These are phyloP conservation scores for Dolichoris vasculosae DNA, from an alignment of 1,140 invertebrate species.

Conservation along the genomic window DNA sequence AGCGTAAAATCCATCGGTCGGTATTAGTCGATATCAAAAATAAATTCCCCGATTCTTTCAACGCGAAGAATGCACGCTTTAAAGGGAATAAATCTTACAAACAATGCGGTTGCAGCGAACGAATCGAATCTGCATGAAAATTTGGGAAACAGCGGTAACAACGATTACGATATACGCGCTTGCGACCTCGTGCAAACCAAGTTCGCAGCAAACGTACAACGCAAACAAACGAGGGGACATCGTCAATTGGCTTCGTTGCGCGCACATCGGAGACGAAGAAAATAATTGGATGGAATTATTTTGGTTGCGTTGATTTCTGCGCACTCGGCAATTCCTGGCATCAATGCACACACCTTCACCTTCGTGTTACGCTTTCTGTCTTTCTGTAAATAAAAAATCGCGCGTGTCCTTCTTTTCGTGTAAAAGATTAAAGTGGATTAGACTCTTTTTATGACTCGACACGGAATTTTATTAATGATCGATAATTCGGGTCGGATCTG, in stretches of 20 bases:
- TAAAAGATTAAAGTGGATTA: background rate
- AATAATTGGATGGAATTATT: slow-evolving; percentile 40
- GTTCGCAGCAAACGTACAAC: background rate
- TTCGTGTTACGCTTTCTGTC: too few species aligned
- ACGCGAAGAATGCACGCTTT: background rate
- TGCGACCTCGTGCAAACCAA: background rate
- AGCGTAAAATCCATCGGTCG: too few species aligned
- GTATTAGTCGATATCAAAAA: background rate
- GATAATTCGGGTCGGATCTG: background rate
- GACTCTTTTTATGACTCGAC: slow-evolving; percentile 15
- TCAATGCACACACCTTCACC: background rate
- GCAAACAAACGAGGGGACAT: background rate
- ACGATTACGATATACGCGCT: background rate
- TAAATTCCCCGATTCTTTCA: background rate
- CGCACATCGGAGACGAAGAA: background rate
- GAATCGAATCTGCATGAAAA: slow-evolving; percentile 22
- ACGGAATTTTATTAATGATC: background rate
- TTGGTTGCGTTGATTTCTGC: slow-evolving; percentile 9
- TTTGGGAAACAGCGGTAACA: slow-evolving; percentile 8
- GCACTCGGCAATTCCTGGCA: background rate
- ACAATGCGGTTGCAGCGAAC: background rate
- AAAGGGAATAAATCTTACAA: slow-evolving; percentile 26
- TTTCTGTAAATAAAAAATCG: background rate
- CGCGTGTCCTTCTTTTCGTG: background rate
- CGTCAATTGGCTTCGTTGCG: slow-evolving; percentile 35